A percentile compares a stretch with the other conserved stretches of the same genome.
phyloP scores from a whole-genome alignment of 2,797 vertebrate species.

The Hypotaenidia okinawae region DNA sequence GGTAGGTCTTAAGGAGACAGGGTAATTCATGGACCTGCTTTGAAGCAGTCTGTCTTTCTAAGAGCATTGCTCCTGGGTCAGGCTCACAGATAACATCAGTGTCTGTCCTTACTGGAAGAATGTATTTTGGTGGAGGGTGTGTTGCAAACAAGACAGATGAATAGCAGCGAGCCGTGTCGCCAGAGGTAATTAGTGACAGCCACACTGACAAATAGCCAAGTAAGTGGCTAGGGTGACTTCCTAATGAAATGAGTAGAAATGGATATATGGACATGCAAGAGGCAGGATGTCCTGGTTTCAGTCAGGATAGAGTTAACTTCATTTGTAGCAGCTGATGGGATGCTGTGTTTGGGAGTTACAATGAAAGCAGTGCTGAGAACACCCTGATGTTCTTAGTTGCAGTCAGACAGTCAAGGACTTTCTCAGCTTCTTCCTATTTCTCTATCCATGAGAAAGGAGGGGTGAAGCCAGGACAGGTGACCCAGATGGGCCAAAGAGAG shows the following conservation, averaged over 20 bases:
- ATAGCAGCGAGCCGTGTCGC: not conserved
- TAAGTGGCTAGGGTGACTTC: not conserved
- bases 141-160: slow-evolving; percentile 34
- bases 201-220: slow-evolving; percentile 30
- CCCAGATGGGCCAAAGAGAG: too few relatives aligned
- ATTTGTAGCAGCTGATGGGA: too few relatives aligned
- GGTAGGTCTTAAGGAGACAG: not conserved
- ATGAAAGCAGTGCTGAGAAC: too few relatives aligned
- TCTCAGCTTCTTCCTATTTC: too few relatives aligned
- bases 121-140: not conserved
- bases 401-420: too few relatives aligned
- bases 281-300: not conserved
- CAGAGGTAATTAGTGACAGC: slow-evolving; percentile 47
- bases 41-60: not conserved
- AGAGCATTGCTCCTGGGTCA: slow-evolving; percentile 25
- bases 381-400: too few relatives aligned
- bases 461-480: too few relatives aligned
- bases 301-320: too few relatives aligned
- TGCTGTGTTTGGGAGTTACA: too few relatives aligned
- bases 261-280: not conserved
- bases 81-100: not conserved
- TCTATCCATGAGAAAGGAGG: too few relatives aligned
- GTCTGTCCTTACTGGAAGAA: not conserved
- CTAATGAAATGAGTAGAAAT: not conserved
- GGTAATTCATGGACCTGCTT: not conserved